Conservation (phyloP, 2,888 invertebrate genomes). For the Thymelicus acteon region DNA sequence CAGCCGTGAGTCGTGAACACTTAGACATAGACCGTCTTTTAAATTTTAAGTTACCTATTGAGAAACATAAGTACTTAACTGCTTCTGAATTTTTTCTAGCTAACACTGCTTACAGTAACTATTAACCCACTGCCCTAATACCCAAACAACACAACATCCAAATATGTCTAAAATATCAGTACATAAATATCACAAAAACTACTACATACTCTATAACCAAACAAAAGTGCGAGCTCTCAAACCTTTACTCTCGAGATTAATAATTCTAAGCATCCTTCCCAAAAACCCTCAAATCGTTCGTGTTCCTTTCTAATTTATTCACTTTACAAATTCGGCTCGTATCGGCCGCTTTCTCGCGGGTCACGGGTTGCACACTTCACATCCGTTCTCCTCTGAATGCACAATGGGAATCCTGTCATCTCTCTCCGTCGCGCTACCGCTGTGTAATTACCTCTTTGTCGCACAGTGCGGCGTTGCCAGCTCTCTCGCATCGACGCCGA, state of each 20-base stretch:
- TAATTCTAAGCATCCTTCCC: conserved; percentile 33
- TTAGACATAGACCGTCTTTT: too few species aligned
- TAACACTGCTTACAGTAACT: too few species aligned
- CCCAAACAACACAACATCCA: too few species aligned
- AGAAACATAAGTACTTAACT: too few species aligned
- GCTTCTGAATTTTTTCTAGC: too few species aligned
- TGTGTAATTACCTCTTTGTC: conserved; percentile 51
- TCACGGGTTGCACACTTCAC: conserved; percentile 75
- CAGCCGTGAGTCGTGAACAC: too few species aligned
- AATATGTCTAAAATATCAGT: too few species aligned
- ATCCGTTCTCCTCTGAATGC: conserved; percentile 79
- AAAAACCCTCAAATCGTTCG: conserved; percentile 33
- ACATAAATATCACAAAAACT: background rate
- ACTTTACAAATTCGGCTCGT: conserved; percentile 68
- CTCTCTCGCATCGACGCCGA: conserved; percentile 50
- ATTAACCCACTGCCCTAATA: too few species aligned
- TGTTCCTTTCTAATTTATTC: conserved; percentile 73
- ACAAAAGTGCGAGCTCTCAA: conserved; percentile 12
- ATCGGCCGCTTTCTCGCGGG: conserved; percentile 77
- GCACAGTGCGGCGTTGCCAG: conserved; percentile 70
- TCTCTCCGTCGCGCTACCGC: conserved; percentile 49
- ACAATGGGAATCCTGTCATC: conserved; percentile 68
- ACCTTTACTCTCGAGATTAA: conserved; percentile 2
- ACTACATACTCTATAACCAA: background rate
- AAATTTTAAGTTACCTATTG: too few species aligned